Evolutionary conservation across 2,888 invertebrate genomes (phyloP), one percentile per base, ranked within the genome.

Genomic region (Agrilus cyanescens): DNA sequence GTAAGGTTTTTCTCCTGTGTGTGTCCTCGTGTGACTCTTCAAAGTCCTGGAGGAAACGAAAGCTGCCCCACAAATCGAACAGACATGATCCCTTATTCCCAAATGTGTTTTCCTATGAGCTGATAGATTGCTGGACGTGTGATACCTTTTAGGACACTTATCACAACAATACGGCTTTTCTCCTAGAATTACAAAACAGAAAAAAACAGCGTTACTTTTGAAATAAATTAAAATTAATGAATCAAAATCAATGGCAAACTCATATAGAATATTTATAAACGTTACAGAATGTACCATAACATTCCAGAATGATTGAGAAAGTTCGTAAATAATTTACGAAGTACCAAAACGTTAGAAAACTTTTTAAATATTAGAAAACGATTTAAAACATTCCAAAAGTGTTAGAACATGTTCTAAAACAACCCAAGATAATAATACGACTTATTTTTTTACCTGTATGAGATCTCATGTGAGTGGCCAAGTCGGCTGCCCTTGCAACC

Each of bases 1-100:
- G 32, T 64, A 65, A 4, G 64, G 65, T 41, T 57, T 61, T 45
- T 66, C 65, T 1, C 65, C 65, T 1, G 64, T 65, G 47, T 65
- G 65, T 3, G 58, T 59, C 18, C 64, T 48, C 15, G 56, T 55
- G 43, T 65, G 65, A 34, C 58, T 53, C 44, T 63, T 63, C 33
- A 65, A 47, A 1, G 62, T 65, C 20, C 64, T 48, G 0, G 57
- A 41, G 47, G 65, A 63, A 4, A 60, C 61, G 44, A 65, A 65
- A 2, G 59, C 60, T 47, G 61, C 64, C 2, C 54, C 53, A 46
- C 65, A 65, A n/a, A 60, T 53, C 4, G 51, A 43, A 49, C 65
- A 65, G 14, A 59, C 45, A 39, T 62, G 62, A 36, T 62, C 53
- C 43, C 54, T 58, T 4, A 62, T 52, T 1, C 64, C 63, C 5